Conservation (phyloP, 1,140 invertebrate genomes). For the Trichogramma pretiosum region DNA sequence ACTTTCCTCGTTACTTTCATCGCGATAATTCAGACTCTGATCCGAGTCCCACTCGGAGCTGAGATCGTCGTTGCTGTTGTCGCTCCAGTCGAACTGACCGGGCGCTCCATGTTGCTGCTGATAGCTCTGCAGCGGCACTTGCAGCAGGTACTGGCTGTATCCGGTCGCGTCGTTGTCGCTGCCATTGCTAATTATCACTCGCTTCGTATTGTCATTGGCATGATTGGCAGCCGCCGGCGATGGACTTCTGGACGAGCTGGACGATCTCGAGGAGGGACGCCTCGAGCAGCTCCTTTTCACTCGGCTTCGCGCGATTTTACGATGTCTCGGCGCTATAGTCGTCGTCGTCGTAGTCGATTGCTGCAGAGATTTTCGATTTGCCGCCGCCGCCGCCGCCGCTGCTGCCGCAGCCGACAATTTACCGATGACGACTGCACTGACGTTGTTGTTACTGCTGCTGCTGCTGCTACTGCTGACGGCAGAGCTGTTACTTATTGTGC, state of each 20-base stretch:
- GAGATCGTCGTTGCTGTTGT: conserved; percentile 77
- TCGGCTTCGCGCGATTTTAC: conserved; percentile 27
- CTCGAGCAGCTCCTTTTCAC: conserved; percentile 19
- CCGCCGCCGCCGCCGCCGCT: background rate
- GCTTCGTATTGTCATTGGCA: background rate
- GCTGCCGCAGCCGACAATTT: background rate
- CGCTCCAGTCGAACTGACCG: conserved; percentile 64
- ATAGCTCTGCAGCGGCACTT: conserved; percentile 52
- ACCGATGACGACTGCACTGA: background rate
- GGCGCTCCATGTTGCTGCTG: background rate
- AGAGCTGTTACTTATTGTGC: background rate
- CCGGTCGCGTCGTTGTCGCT: conserved; percentile 40
- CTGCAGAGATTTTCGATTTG: conserved; percentile 7
- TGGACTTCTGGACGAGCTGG: conserved; percentile 33
- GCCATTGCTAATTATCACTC: no score
- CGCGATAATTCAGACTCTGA: conserved; percentile 45
- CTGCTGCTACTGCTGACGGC: background rate
- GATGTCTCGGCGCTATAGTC: conserved; percentile 27
- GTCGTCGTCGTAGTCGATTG: conserved; percentile 17
- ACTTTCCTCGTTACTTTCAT: no score
- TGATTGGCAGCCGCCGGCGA: conserved; percentile 24
- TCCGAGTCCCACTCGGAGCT: conserved; percentile 85
- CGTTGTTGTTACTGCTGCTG: background rate
- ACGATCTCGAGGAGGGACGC: conserved; percentile 18
- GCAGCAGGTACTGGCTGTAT: conserved; percentile 72